Evolutionary conservation across 2,797 vertebrate genomes (phyloP).

Genomic region (Myotis findleyi): DNA sequence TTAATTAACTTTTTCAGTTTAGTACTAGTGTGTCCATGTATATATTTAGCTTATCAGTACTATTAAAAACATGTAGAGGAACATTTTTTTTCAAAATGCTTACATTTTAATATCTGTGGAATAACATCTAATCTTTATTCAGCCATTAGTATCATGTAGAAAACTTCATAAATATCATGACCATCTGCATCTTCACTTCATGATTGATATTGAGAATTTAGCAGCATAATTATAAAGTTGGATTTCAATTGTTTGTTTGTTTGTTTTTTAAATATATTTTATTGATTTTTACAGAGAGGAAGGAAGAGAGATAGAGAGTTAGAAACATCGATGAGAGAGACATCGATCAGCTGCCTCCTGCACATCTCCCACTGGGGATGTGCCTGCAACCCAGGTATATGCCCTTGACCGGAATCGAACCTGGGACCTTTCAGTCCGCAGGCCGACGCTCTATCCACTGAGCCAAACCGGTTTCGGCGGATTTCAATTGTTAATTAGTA

Average conservation of each 20-base stretch:
- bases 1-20: background rate
- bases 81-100: background rate
- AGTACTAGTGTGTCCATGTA: background rate
- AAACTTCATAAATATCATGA: constrained; percentile 35
- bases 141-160: background rate
- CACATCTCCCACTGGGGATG: no score
- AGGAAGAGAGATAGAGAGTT: no score
- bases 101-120: background rate
- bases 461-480: no score
- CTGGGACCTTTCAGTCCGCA: no score
- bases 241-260: constrained; percentile 72
- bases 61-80: background rate
- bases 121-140: background rate
- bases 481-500: constrained; percentile 77
- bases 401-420: no score
- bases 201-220: constrained; percentile 70
- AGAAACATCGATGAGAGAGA: no score
- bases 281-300: no score
- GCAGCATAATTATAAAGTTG: constrained; percentile 59
- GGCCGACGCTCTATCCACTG: no score
- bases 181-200: constrained; percentile 32
- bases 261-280: no score
- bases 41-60: background rate
- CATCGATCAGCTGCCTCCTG: no score
- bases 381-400: no score